Base-by-base conservation (phyloP, 1,140 invertebrate genomes). In the Drosophila burlai region DNA sequence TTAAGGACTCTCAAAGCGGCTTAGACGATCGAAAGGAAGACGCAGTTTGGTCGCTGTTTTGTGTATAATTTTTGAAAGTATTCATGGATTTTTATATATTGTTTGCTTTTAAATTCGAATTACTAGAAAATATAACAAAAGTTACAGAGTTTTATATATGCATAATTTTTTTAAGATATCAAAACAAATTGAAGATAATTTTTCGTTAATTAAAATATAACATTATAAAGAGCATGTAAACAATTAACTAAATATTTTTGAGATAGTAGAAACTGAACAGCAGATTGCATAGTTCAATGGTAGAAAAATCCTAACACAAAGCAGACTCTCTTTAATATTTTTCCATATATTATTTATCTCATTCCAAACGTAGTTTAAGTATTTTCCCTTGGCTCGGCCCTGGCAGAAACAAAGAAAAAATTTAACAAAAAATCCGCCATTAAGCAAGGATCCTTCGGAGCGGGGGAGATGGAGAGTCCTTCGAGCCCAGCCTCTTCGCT, bases 401-500 rank as follows among this genome's bases (percentile, higher is more conserved):
- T 62, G 21, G 1, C n/a, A 42, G 36, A 47, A 72, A 42, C 42
- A 72, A 52, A 8, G 11, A 31, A 76, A 55, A 55, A 62, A 50
- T 26, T n/a, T 21, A 16, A 26, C 15, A 66, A 76, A 63, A 54
- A 34, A 43, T 40, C 61, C 74, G 47, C 71, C 71, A 76, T 76
- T 76, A 76, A 57, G 52, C 38, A 21, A 31, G 36, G 15, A 31
- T n/a, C 43, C n/a, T 24, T 21, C 0, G 38, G 31, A 8, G 6
- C 36, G 18, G 60, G 38, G 7, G 11, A 5, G 10, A 59, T 42
- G 38, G 34, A 58, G 36, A 24, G 54, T 40, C 13, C 49, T 52
- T 16, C 24, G 50, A 59, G 43, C 57, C 58, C 47, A 42, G 54
- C 49, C 68, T 64, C 75, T 77, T 43, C 68, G 52, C 71, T 75